Conservation (phyloP, 2,888 invertebrate species). For the Harpalus rubripes region DNA sequence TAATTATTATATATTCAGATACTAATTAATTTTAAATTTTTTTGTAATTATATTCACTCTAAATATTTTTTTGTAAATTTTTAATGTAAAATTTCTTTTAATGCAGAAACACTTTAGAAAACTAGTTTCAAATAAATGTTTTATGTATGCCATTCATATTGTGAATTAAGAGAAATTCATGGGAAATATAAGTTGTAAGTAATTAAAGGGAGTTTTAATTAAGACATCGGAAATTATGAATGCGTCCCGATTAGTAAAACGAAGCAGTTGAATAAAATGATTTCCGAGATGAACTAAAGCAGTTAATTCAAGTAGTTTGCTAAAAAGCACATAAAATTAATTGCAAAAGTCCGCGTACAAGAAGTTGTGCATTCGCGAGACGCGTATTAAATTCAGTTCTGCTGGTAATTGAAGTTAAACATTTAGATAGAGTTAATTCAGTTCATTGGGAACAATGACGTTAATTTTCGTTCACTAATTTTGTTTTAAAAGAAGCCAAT, state of each 20-base stretch:
- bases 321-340: conserved; percentile 54
- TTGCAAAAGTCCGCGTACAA: conserved; percentile 44
- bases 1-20: too few species aligned
- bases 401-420: conserved; percentile 62
- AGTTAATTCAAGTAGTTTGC: conserved; percentile 51
- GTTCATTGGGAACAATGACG: conserved; percentile 61
- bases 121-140: too few species aligned
- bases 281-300: conserved; percentile 34
- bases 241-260: conserved; percentile 28
- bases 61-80: too few species aligned
- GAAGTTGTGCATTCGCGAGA: conserved; percentile 31
- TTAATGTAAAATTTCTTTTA: too few species aligned
- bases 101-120: too few species aligned
- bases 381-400: conserved; percentile 43
- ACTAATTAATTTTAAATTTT: too few species aligned
- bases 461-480: conserved; percentile 65
- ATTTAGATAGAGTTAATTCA: conserved; percentile 64
- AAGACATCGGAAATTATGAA: conserved; percentile 27
- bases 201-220: conserved; percentile 37
- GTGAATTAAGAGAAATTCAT: too few species aligned
- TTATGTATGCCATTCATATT: too few species aligned
- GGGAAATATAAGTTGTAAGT: too few species aligned
- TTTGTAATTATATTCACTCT: too few species aligned
- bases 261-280: conserved; percentile 39
- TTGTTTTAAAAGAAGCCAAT: conserved; percentile 64